These are phyloP conservation scores for Leucania comma DNA, from an alignment of 2,888 invertebrate species.

Conservation along the genomic window DNA sequence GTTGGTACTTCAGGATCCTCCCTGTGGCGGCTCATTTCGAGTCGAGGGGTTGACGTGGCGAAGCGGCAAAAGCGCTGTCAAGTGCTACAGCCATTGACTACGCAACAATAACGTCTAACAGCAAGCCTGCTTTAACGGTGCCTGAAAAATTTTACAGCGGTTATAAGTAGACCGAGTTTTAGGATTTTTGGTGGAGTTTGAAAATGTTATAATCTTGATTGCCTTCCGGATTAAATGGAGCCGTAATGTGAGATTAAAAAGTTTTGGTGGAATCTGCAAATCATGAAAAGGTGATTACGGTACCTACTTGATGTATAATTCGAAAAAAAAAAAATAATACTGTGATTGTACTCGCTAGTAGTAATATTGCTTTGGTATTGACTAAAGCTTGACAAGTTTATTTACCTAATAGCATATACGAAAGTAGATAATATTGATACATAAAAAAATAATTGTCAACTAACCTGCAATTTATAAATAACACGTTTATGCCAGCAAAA, in stretches of 20 bases:
- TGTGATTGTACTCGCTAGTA: too few species aligned
- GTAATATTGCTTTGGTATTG: too few species aligned
- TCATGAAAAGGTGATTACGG: background rate
- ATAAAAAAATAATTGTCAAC: too few species aligned
- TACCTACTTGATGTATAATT: background rate
- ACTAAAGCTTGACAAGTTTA: too few species aligned
- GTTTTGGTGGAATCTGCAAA: background rate
- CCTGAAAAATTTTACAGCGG: conserved; percentile 34
- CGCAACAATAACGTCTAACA: conserved; percentile 82
- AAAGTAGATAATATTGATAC: too few species aligned
- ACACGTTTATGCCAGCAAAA: too few species aligned
- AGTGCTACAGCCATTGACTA: conserved; percentile 77
- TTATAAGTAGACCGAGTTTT: conserved; percentile 6
- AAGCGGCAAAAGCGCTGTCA: conserved; percentile 76
- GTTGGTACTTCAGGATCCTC: conserved; percentile 53
- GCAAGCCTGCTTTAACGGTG: conserved; percentile 68
- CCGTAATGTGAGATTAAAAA: background rate
- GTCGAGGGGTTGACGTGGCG: conserved; percentile 75
- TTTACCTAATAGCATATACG: too few species aligned
- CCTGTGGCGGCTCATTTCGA: conserved; percentile 72
- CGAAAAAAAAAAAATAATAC: too few species aligned
- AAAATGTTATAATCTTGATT: conserved; percentile 23
- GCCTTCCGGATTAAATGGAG: conserved; percentile 9
- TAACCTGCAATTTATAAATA: too few species aligned
- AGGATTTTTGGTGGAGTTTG: conserved; percentile 16